A percentile compares a stretch with the other conserved stretches of the same genome.
phyloP scores from a whole-genome alignment of 2,888 invertebrate genomes.

The Homarus gammarus region DNA sequence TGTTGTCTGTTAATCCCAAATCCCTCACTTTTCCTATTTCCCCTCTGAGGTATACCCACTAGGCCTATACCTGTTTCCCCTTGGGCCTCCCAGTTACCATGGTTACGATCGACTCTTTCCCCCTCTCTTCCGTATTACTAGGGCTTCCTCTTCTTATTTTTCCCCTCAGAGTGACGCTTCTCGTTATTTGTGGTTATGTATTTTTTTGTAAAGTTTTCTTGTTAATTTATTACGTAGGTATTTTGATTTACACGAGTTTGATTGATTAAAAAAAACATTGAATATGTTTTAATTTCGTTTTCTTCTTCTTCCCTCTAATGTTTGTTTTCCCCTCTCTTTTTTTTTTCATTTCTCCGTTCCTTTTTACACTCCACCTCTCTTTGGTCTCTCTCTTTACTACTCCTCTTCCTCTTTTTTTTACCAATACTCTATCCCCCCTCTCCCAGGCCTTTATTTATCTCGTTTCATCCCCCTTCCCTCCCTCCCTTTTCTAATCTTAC shows the following conservation, averaged over 20 bases:
- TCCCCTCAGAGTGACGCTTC: too few relatives aligned
- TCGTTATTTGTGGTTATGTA: too few relatives aligned
- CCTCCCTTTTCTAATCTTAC: background rate
- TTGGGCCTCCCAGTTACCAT: background rate
- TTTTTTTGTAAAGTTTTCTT: too few relatives aligned
- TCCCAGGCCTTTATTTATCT: background rate
- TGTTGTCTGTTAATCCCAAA: too few relatives aligned
- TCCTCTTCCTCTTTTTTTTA: background rate
- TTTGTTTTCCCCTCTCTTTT: background rate
- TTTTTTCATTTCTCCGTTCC: background rate
- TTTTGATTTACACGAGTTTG: too few relatives aligned
- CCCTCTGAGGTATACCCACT: too few relatives aligned
- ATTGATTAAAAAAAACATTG: too few relatives aligned
- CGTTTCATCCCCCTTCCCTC: background rate
- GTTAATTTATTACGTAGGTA: too few relatives aligned
- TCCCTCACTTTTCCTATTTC: too few relatives aligned
- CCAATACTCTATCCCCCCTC: background rate
- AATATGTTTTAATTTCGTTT: too few relatives aligned
- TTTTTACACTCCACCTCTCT: background rate
- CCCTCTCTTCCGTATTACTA: background rate
- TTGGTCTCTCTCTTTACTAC: background rate
- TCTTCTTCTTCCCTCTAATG: background rate
- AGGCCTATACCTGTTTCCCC: background rate
- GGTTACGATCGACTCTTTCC: background rate
- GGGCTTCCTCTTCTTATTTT: background rate